Percentiles rank a stretch among this genome's conserved stretches.
phyloP scores from a whole-genome alignment of 92 coral and sea anemone species.

The Palythoa grandis region DNA sequence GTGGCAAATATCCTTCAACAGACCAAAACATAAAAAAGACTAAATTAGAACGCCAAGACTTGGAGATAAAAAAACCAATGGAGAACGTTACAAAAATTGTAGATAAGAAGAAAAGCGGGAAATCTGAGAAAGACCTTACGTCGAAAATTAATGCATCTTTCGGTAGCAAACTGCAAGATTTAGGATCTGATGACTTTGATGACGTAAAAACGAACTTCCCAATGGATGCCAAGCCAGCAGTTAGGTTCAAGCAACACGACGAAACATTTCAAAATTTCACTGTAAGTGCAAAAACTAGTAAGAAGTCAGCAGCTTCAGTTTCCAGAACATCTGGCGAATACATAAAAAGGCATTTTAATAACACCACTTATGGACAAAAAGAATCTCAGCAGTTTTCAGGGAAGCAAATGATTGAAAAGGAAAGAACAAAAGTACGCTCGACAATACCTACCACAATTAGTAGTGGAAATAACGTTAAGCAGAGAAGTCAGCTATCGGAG shows the following conservation, averaged over 20 bases:
- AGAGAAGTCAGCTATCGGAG: not conserved
- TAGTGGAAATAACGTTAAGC: not conserved
- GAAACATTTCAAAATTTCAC: not conserved
- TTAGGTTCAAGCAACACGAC: not conserved
- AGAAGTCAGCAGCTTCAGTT: not conserved
- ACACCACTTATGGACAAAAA: not conserved
- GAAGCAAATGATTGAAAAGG: not conserved
- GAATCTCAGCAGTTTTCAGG: not conserved
- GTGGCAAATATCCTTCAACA: not conserved
- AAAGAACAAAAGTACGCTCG: not conserved
- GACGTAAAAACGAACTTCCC: not conserved
- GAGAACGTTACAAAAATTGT: not conserved
- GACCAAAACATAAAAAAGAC: not conserved
- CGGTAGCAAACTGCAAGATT: slow-evolving; percentile 5
- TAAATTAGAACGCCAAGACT: not conserved
- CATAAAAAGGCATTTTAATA: not conserved
- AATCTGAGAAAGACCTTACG: not conserved
- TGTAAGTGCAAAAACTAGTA: not conserved
- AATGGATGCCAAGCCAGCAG: not conserved
- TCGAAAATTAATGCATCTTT: not conserved
- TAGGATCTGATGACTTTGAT: slow-evolving; percentile 21
- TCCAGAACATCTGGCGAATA: not conserved
- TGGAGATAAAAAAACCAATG: not conserved
- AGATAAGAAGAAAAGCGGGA: not conserved
- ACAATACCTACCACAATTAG: not conserved